Base-by-base conservation (phyloP, 2,797 vertebrate species). In the Fistularia tabacaria region DNA sequence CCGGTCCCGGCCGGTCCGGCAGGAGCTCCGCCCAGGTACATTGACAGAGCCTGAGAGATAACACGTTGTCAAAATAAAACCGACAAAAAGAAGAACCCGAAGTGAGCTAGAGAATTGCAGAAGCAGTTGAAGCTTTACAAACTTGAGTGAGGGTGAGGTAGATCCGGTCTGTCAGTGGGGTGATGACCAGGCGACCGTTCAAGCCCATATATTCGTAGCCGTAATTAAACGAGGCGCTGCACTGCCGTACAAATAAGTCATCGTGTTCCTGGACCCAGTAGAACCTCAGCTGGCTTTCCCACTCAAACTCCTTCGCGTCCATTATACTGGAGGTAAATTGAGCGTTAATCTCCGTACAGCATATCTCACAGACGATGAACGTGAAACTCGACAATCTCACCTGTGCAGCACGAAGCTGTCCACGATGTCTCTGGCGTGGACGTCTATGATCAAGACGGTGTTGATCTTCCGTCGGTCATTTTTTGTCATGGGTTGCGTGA, bases 191-290 rank as follows among this genome's bases (percentile, higher is more conserved):
- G 0, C 97, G 91, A 15, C 97, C 97, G 0, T 98, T 99, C 66
- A 99, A 77, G 3, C 97, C 97, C 97, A 99, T 98, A 81, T 99
- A 99, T 82, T 99, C 97, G 0, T 99, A 98, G 10, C 97, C 97
- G 0, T 99, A 99, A 11, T 88, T 76, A 65, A 99, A 98, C 0
- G 89, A 73, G 8, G 96, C 96, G 0, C 93, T 98, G 87, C 97
- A 99, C 74, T 99, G 97, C 1, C 81, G 92, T 71, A 98, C 93
- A 11, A 76, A 89, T 55, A 99, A 87, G 7, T 94, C 82, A 7
- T 99, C 94, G 0, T 90, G 85, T 48, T 94, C 88, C 0, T 81
- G 87, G 56, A 90, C 81, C 97, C 97, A 99, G 83, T 98, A 99
- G 57, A 98, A 99, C 0, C 93, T 91, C 14, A 99, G 86, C 57